phyloP scores from a whole-genome alignment of 1,140 invertebrate genomes.

The Zophobas atratus region DNA sequence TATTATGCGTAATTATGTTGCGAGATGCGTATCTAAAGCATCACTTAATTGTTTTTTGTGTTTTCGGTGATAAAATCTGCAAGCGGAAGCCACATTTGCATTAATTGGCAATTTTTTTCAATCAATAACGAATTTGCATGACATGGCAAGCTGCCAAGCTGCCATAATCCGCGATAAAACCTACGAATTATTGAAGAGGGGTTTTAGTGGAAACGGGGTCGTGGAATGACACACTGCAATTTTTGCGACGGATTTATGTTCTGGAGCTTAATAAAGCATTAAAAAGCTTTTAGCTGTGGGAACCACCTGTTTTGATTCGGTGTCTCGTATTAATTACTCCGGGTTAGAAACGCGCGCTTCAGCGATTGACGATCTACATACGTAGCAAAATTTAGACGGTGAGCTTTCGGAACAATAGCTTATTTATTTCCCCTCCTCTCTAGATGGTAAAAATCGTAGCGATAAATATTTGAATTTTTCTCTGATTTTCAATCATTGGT shows the following conservation, averaged over 20 bases:
- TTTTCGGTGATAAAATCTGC: not conserved
- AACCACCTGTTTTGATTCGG: too few species aligned
- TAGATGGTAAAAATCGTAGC: too few species aligned
- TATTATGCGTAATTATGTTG: not conserved
- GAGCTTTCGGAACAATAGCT: too few species aligned
- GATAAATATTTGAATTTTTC: too few species aligned
- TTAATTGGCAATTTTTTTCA: slow-evolving; percentile 23
- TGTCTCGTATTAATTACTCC: too few species aligned
- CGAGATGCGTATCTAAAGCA: not conserved
- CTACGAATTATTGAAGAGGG: not conserved
- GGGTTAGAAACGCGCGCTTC: too few species aligned
- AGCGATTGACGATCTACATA: too few species aligned
- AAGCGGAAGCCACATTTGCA: not conserved
- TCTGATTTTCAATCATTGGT: too few species aligned
- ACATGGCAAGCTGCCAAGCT: slow-evolving; percentile 19
- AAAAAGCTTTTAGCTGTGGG: too few species aligned
- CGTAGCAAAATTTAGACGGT: too few species aligned
- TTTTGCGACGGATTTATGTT: not conserved
- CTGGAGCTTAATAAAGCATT: too few species aligned
- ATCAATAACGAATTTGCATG: slow-evolving; percentile 29
- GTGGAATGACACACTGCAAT: slow-evolving; percentile 4
- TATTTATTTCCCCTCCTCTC: too few species aligned
- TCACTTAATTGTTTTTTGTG: not conserved
- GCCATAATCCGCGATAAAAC: slow-evolving; percentile 8
- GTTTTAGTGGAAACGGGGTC: slow-evolving; percentile 3